Base-by-base conservation (phyloP, 1,140 invertebrate species). In the Drosophila ambigua region DNA sequence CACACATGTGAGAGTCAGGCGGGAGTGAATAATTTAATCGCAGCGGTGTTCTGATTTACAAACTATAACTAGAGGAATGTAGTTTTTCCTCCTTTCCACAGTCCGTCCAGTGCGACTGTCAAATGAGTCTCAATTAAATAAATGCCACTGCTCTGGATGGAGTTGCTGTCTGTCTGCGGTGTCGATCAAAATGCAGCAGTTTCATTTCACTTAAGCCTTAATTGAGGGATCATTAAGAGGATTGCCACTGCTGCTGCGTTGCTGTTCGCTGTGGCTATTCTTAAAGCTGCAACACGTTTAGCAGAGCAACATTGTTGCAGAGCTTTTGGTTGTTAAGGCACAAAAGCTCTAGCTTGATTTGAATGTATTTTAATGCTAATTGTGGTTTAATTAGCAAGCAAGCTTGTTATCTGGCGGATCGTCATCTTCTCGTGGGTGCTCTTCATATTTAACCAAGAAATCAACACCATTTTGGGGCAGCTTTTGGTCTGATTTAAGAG, bases 101-200 rank as follows among this genome's bases (percentile, higher is more conserved):
- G 35, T 20, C 24, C 48, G 45, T 73, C 31, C 3, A 4, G 31
- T 2, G 0, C 11, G 9, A 39, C 9, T 13, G 35, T 39, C 35
- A 39, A 39, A 74, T 74, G 46, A 50, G 43, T 57, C 71, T 79
- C 61, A 75, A 83, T 82, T 83, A 78, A 66, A 82, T 79, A 64
- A 79, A 76, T 73, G 62, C 46, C 54, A 35, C 26, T n/a, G 46
- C 20, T 43, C 35, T 51, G 58, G 11, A 58, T 11, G 23, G 11
- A 39, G 35, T 15, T 49, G 60, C 59, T 58, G 26, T 28, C 31
- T 43, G 63, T 69, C 43, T 65, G 45, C 50, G 39, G 23, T 53
- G 52, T 83, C 28, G 49, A 69, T 79, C 60, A 66, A 78, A 68
- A 60, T 62, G 64, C 45, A 28, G 50, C 64, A 62, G 50, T 58